Conservation (phyloP, 2,113 vertebrate species). For the Phalacrocorax pelagicus region DNA sequence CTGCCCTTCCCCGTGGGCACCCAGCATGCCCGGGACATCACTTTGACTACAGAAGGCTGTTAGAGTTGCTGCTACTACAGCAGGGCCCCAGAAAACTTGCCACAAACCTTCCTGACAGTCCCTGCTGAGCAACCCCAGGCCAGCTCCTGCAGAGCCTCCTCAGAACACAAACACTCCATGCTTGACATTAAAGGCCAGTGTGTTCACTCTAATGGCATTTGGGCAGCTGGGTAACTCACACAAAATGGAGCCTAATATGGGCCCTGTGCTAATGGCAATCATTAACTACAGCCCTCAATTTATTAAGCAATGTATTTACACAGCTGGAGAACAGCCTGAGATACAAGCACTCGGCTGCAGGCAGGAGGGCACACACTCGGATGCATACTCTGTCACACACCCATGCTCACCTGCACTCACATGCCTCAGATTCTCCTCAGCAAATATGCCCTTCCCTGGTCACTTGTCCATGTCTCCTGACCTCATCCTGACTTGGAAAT, state of each 20-base stretch:
- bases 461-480: not conserved
- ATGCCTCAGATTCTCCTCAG: not conserved
- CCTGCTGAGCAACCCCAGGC: constrained; percentile 31
- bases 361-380: not conserved
- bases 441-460: accelerated
- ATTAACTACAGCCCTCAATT: constrained; percentile 25
- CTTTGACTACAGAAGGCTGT: not conserved
- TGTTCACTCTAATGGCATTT: constrained; percentile 28
- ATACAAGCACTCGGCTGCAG: not conserved
- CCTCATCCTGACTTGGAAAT: not conserved
- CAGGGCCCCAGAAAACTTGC: not conserved
- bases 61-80: not conserved
- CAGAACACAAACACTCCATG: not conserved
- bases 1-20: not conserved
- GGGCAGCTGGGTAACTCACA: not conserved
- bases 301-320: constrained; percentile 51
- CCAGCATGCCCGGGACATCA: not conserved
- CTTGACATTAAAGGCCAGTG: not conserved
- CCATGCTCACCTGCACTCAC: not conserved
- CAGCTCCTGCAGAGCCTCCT: constrained; percentile 12
- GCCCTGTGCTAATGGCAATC: not conserved
- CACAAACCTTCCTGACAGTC: constrained; percentile 35
- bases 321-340: constrained; percentile 9
- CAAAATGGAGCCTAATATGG: constrained; percentile 36
- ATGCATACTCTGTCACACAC: not conserved